Conservation (phyloP, 1,140 invertebrate genomes). For the Steinernema khuongi region DNA sequence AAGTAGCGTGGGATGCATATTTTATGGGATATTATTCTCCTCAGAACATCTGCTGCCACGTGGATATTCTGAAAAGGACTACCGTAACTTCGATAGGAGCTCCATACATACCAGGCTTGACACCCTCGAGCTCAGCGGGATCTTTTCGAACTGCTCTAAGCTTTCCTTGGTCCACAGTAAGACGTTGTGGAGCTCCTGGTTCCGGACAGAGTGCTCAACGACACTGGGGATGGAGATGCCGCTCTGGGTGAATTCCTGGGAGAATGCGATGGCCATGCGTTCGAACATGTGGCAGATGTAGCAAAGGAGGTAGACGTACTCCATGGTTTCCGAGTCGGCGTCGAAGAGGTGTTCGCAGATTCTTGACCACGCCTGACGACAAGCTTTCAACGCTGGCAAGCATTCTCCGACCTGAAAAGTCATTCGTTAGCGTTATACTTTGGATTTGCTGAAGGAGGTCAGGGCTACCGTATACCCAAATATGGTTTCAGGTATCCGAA, state of each 20-base stretch:
- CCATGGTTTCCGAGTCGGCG: not conserved
- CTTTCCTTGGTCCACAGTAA: not conserved
- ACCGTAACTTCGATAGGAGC: not conserved
- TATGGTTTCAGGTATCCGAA: not conserved
- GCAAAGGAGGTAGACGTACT: not conserved
- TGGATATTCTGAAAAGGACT: not conserved
- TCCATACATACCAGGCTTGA: not conserved
- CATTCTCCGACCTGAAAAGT: not conserved
- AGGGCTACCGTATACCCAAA: too few relatives aligned
- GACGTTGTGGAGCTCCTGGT: not conserved
- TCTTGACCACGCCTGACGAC: not conserved
- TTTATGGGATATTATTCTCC: not conserved
- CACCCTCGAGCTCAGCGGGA: not conserved
- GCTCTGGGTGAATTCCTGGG: not conserved
- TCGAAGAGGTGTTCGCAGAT: not conserved
- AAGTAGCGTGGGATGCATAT: not conserved
- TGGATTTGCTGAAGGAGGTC: too few relatives aligned
- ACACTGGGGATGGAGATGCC: not conserved
- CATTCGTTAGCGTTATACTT: too few relatives aligned
- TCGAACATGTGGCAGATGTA: not conserved
- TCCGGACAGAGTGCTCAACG: not conserved
- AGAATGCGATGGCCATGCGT: not conserved
- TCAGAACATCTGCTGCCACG: not conserved
- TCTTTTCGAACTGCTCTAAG: not conserved
- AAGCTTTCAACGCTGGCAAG: not conserved